Evolutionary conservation across 2,797 vertebrate species (phyloP).

Genomic region (Peromyscus eremicus): DNA sequence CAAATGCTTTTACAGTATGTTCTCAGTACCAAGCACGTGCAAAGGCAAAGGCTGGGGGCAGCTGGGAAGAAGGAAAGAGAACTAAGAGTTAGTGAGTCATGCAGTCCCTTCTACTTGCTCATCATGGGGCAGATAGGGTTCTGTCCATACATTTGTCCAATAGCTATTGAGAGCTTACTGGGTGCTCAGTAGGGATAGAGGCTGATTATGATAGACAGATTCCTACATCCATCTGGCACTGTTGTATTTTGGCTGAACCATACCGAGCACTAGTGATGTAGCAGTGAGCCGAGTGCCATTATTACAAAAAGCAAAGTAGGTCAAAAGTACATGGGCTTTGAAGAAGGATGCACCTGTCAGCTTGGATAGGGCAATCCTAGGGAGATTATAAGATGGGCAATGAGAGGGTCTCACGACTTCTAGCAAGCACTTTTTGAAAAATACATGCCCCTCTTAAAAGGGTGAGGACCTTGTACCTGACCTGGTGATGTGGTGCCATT

Average conservation of each 20-base stretch:
- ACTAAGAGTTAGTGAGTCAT: not conserved
- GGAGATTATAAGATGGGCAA: not conserved
- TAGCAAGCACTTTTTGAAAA: not conserved
- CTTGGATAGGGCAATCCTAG: not conserved
- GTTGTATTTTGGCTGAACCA: not conserved
- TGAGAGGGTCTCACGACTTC: not conserved
- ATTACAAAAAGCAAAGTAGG: not conserved
- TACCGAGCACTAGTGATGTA: no score
- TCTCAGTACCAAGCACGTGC: not conserved
- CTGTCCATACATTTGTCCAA: not conserved
- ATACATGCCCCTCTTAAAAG: not conserved
- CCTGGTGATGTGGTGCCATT: not conserved
- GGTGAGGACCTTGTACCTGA: not conserved
- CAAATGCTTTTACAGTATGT: slow-evolving; percentile 14
- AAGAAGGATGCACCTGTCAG: not conserved
- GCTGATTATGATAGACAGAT: not conserved
- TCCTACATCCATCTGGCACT: not conserved
- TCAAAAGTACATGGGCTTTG: not conserved
- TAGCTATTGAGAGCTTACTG: not conserved
- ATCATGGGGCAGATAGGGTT: not conserved
- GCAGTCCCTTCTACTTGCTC: not conserved
- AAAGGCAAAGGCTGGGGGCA: not conserved
- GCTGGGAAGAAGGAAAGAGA: not conserved
- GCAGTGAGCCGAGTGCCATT: not conserved
- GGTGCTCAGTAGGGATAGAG: not conserved